Evolutionary conservation across 2,888 invertebrate species (phyloP), one percentile per base, ranked within the genome.

Genomic region (Tachina lurida): DNA sequence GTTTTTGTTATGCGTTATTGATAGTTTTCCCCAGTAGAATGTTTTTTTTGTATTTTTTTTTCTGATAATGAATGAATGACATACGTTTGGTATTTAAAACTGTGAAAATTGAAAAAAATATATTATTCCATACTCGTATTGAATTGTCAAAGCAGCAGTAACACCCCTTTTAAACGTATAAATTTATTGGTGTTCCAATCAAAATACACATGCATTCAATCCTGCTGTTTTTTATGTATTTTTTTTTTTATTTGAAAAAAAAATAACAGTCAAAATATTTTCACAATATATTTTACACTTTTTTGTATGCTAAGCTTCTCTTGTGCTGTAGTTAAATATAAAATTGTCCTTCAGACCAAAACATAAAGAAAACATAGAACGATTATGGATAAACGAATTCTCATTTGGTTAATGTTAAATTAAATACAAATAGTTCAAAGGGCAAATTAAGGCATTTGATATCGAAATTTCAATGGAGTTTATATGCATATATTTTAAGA

Each of bases 1-100:
- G 12, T 13, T 17, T 31, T 0, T 31, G 5, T 7, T 31, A 31
- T 31, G 7, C 31, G 7, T 49, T 49, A n/a, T n/a, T 49, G 49
- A 49, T 49, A 49, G 9, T 52, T 52, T 17, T 10, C 3, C 17
- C 9, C 9, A 49, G n/a, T 49, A 49, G 17, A 17, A n/a, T 15
- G 4, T 49, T 49, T 49, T 0, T 31, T 31, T 31, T 31, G 0
- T 31, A 4, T n/a, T 56, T 56, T 22, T 56, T 19, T 8, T 63
- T 8, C n/a, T 19, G 15, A 41, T 80, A 80, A 80, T 47, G 65
- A 80, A 80, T 47, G 65, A 65, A 31, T 58, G 65, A 49, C 79
- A 73, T 79, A 65, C 79, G 63, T 56, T 63, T 13, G 10, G 10
- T 71, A 22, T 22, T 22, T 22, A 45, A 13, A 17, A 22, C 9